Evolutionary conservation across 2,888 invertebrate species (phyloP).

Genomic region (Synanthedon andrenaeformis): DNA sequence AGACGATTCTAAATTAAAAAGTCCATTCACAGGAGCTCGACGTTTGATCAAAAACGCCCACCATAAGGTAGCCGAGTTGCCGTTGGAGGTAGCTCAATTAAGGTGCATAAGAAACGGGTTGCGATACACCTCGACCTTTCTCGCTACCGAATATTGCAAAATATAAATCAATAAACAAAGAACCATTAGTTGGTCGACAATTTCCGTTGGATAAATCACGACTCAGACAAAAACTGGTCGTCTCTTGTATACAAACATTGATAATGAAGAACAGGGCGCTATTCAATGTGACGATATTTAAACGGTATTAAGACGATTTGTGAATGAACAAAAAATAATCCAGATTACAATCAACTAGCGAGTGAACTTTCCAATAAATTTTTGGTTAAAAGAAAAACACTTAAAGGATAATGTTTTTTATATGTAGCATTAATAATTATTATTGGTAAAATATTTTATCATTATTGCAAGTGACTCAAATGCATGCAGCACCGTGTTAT

Average conservation of each 20-base stretch:
- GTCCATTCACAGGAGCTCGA: slow-evolving; percentile 12
- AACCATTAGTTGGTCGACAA: slow-evolving; percentile 66
- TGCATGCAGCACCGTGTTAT: no score
- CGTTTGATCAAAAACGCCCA: slow-evolving; percentile 13
- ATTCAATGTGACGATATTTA: slow-evolving; percentile 27
- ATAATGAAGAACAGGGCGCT: slow-evolving; percentile 40
- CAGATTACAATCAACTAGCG: neutral
- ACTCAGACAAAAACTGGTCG: slow-evolving; percentile 36
- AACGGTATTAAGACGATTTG: slow-evolving; percentile 8
- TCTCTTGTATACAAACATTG: slow-evolving; percentile 24
- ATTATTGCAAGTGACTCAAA: no score
- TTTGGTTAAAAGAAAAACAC: neutral
- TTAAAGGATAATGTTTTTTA: neutral
- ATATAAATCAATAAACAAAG: slow-evolving; percentile 69
- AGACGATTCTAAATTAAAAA: slow-evolving; percentile 30
- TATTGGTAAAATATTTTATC: no score
- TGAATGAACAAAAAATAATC: neutral
- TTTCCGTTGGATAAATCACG: slow-evolving; percentile 68
- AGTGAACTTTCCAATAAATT: no score
- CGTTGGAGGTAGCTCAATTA: slow-evolving; percentile 43
- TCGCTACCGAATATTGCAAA: slow-evolving; percentile 64
- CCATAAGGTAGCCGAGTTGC: slow-evolving; percentile 27
- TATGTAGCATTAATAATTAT: no score
- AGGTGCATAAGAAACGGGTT: slow-evolving; percentile 33
- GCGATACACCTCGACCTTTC: slow-evolving; percentile 43